Evolutionary conservation across 2,113 vertebrate species (phyloP).

Genomic region (Albula glossodonta): DNA sequence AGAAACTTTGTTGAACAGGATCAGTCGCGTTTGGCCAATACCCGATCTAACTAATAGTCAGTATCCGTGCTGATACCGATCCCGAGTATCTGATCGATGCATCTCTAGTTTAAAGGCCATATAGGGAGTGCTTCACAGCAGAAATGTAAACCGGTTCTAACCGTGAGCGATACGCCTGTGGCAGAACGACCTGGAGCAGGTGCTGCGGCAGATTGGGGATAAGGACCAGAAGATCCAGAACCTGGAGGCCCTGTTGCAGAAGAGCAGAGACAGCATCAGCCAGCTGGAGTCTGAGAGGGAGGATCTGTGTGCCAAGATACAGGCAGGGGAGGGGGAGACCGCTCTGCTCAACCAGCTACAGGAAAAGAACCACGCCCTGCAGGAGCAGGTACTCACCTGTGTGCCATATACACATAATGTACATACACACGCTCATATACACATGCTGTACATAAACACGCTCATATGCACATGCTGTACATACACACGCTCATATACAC

Average conservation of each 20-base stretch:
- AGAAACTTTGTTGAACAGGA: too few species aligned
- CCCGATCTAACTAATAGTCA: too few species aligned
- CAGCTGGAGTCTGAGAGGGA: conserved; percentile 92
- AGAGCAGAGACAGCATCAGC: conserved; percentile 89
- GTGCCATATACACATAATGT: neutral
- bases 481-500: neutral
- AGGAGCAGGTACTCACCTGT: conserved; percentile 80
- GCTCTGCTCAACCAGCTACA: conserved; percentile 93
- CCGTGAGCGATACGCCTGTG: conserved; percentile 31
- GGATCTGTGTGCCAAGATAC: conserved; percentile 95
- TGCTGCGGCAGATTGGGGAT: conserved; percentile 94
- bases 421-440: neutral
- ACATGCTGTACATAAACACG: neutral
- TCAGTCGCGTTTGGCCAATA: too few species aligned
- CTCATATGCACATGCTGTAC: neutral
- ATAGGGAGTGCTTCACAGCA: too few species aligned
- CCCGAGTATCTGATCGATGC: too few species aligned
- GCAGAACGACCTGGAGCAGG: conserved; percentile 97
- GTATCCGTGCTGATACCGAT: too few species aligned
- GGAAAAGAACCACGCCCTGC: conserved; percentile 91
- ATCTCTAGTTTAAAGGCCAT: too few species aligned
- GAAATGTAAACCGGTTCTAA: too few species aligned
- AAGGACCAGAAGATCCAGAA: conserved; percentile 99
- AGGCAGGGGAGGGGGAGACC: conserved; percentile 94
- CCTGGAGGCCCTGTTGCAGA: conserved; percentile 94